Evolutionary conservation across 2,797 vertebrate genomes (phyloP).

Genomic region (Tragopan temminckii): DNA sequence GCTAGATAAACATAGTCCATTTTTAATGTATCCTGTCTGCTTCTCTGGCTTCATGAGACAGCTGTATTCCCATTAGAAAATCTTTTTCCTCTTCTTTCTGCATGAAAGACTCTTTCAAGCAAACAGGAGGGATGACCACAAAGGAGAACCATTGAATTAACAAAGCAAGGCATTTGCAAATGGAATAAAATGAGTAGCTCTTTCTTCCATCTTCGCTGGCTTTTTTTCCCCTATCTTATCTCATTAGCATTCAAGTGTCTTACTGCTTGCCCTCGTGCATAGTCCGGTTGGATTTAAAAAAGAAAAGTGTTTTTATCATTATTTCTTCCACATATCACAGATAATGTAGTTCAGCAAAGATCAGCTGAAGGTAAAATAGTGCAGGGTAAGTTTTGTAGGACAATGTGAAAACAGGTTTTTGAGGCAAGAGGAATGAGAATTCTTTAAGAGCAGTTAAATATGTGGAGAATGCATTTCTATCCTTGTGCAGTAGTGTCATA

Average conservation of each 20-base stretch:
- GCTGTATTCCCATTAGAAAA: not conserved
- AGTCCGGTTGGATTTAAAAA: not conserved
- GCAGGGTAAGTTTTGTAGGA: not conserved
- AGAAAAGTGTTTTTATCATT: not conserved
- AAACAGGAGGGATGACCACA: not conserved
- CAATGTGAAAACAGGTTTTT: not conserved
- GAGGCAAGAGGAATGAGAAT: not conserved
- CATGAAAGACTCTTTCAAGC: not conserved
- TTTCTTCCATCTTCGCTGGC: not conserved
- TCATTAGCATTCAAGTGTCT: not conserved
- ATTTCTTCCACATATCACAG: not conserved
- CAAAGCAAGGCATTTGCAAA: not conserved
- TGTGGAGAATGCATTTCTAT: not conserved
- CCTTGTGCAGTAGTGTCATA: not conserved
- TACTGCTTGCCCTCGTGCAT: not conserved
- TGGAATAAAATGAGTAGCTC: not conserved
- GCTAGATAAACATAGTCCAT: not conserved
- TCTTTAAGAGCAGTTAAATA: not conserved
- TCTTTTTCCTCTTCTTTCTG: not conserved
- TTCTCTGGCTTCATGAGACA: not conserved
- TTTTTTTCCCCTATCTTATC: not conserved
- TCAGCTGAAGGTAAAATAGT: not conserved
- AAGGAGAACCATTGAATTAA: not conserved
- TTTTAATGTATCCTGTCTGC: not conserved
- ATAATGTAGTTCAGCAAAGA: not conserved